Evolutionary conservation across 2,888 invertebrate species (phyloP).

Genomic region (Callyntrura sp.): DNA sequence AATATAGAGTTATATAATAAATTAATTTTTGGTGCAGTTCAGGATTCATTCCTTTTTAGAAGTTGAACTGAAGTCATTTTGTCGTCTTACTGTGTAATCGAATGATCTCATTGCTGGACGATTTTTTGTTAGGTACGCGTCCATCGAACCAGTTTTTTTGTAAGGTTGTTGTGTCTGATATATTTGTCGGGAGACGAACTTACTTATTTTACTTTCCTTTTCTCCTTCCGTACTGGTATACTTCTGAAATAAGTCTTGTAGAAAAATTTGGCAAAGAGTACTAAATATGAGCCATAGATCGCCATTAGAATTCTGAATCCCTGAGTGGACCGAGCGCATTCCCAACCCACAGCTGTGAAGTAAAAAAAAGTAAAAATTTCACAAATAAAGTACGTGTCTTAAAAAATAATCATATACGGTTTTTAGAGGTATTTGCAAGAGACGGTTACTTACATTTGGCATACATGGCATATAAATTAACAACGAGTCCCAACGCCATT

Average conservation of each 20-base stretch:
- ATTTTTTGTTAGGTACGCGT: background rate
- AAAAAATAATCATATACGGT: too few species aligned
- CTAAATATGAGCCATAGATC: constrained; percentile 98
- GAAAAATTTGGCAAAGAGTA: constrained; percentile 97
- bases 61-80: constrained; percentile 63
- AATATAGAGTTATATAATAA: constrained; percentile 43
- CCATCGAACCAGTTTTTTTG: too few species aligned
- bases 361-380: too few species aligned
- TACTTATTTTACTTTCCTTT: constrained; percentile 61
- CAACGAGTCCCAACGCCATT: constrained; percentile 96
- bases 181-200: background rate
- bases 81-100: constrained; percentile 14
- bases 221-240: constrained; percentile 18
- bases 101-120: background rate
- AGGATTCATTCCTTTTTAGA: constrained; percentile 59
- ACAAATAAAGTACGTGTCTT: background rate
- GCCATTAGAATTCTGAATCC: constrained; percentile 92
- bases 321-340: constrained; percentile 79
- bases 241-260: constrained; percentile 92
- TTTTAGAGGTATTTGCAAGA: too few species aligned
- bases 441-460: constrained; percentile 78
- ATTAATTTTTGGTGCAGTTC: constrained; percentile 75
- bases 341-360: constrained; percentile 75
- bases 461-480: constrained; percentile 92
- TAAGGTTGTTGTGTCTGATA: background rate